Base-by-base conservation (phyloP, 1,140 invertebrate species). In the Cyclargus thomasi region DNA sequence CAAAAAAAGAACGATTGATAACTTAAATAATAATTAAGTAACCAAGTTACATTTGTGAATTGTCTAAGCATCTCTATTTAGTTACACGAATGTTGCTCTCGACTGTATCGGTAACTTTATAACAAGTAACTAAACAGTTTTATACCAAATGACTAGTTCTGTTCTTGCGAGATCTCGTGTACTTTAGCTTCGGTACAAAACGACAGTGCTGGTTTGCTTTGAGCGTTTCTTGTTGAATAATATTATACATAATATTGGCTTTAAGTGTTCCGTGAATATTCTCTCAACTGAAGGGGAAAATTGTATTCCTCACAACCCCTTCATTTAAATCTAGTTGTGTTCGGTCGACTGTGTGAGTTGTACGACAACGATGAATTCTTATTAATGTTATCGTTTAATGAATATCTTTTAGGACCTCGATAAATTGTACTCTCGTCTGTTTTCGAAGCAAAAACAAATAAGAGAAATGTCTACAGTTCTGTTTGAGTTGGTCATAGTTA, bases 121-220 rank as follows among this genome's bases (percentile, higher is more conserved):
- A 0, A 29, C 29, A 8, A 47, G 55, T 59, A 59, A 59, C 55
- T 59, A 59, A 57, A 20, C 18, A 20, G 55, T 21, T n/a, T 59
- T 59, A 59, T 11, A 59, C 20, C 18, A 21, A 59, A 59, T 59
- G 55, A 59, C 55, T 59, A 59, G 55, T 59, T 59, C 39, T 59
- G 55, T 59, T 59, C 18, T 20, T 17, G 20, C 21, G 55, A 59
- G 55, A 59, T 59, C 55, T 29, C 29, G 8, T 29, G 29, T 29
- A 29, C 5, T 29, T 4, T 7, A 29, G 29, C 29, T 59, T 20
- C 5, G n/a, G 55, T 11, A 18, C 20, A 11, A 20, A 21, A 59
- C 55, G 18, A 59, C n/a, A 20, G 29, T 29, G 29, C 29, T 29
- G 8, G 3, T 11, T 11, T n/a, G 55, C 11, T 20, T 20, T 21